phyloP scores from a whole-genome alignment of 2,888 invertebrate species.

The Sclerodermus sp. region DNA sequence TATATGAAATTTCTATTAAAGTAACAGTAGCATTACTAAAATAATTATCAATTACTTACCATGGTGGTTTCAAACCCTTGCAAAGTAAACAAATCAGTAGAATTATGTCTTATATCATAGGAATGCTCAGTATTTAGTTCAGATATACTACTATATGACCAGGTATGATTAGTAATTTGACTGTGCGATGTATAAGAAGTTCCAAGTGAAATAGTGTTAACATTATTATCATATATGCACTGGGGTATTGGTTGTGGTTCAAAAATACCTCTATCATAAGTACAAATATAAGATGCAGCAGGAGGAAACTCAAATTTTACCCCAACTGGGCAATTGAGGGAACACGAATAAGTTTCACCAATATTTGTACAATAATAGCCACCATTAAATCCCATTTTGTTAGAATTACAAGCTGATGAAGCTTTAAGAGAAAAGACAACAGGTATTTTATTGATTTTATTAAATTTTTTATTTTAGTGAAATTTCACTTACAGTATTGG shows the following conservation, averaged over 20 bases:
- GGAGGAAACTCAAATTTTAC: conserved; percentile 66
- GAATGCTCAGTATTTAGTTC: no score
- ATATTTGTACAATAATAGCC: conserved; percentile 72
- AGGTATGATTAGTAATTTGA: conserved; percentile 28
- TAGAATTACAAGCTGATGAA: conserved; percentile 63
- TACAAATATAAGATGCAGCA: conserved; percentile 67
- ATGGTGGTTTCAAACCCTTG: no score
- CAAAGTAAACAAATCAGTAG: no score
- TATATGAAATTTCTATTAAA: no score
- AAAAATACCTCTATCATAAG: conserved; percentile 68
- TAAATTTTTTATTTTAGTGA: conserved; percentile 2
- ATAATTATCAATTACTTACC: no score
- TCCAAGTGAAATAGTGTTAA: conserved; percentile 25
- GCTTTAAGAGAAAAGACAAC: conserved; percentile 54
- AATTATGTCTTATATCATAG: no score
- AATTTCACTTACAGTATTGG: conserved; percentile 64
- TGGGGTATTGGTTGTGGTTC: conserved; percentile 72
- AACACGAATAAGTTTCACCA: conserved; percentile 65
- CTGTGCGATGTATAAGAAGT: conserved; percentile 27
- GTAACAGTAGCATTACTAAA: no score
- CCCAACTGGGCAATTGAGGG: conserved; percentile 69
- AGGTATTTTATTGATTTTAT: no score
- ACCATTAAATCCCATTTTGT: conserved; percentile 74
- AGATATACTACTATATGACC: no score
- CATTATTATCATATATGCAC: conserved; percentile 66